Base-by-base conservation (phyloP, 2,888 invertebrate species). In the Drosophila barbarae region DNA sequence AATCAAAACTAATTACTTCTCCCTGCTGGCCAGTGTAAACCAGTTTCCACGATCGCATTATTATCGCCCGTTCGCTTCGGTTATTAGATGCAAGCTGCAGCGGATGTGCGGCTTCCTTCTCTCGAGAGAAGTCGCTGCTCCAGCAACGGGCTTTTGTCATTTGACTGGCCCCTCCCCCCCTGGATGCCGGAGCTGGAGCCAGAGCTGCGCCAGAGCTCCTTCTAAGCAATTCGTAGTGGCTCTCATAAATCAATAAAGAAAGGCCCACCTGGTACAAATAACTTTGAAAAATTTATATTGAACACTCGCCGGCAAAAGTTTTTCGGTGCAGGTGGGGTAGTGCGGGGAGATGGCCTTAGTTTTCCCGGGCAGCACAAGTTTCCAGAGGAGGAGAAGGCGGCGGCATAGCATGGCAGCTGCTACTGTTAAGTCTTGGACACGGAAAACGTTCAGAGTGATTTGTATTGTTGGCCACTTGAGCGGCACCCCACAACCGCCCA, bases 11-110 rank as follows among this genome's bases (percentile, higher is more conserved):
- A 79, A 79, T 84, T 71, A 26, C 15, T 39, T 32, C 32, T 23
- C 47, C 44, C 47, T 63, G 64, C 47, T 68, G 69, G 63, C 28
- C 41, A 56, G 52, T 60, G 49, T 57, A 66, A 79, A 84, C 85
- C 78, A 74, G 78, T 79, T 79, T 70, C 28, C 21, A 41, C 66
- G 53, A 63, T 67, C 69, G 79, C 63, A 69, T 78, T 82, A 84
- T 81, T 71, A 84, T 78, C 78, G 73, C 79, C 69, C 18, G 50
- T 49, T 67, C 67, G 66, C 44, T 76, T 53, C 63, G 77, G 85
- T 79, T 79, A 79, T 79, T 79, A 79, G 83, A 83, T 84, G 79
- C 85, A 83, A 77, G 72, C 72, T 71, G 69, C 79, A 83, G 77
- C 79, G 79, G 79, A 80, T 84, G 79, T 85, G 57, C 47, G 65